These are phyloP conservation scores for Lasius platythorax DNA, from an alignment of 2,888 invertebrate genomes.

Conservation along the genomic window DNA sequence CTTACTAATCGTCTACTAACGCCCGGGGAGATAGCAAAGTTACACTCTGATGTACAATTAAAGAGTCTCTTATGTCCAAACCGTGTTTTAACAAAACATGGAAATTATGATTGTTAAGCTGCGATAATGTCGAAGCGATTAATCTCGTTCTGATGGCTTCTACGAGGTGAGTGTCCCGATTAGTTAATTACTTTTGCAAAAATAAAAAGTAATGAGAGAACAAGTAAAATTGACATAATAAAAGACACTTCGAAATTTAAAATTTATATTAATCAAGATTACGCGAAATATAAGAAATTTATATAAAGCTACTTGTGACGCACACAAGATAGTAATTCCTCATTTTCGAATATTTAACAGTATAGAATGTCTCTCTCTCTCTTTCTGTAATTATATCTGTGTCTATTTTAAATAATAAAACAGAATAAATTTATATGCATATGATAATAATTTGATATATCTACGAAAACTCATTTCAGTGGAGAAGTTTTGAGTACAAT, in stretches of 20 bases:
- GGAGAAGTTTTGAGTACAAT: background rate
- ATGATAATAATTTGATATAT: background rate
- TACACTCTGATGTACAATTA: background rate
- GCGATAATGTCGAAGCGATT: background rate
- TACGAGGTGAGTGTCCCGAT: constrained; percentile 15
- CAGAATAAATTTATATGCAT: background rate
- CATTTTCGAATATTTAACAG: background rate
- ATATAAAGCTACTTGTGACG: background rate
- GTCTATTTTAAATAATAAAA: background rate
- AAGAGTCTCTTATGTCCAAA: background rate
- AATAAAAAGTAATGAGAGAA: background rate
- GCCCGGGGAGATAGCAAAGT: background rate
- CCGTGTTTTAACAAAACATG: background rate
- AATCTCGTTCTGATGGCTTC: background rate
- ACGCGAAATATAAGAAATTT: background rate
- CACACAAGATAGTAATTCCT: background rate
- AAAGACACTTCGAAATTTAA: background rate
- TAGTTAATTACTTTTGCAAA: background rate
- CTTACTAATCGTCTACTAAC: constrained; percentile 71
- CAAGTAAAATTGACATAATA: background rate
- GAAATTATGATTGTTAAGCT: background rate
- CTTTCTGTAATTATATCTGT: background rate
- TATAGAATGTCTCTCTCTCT: background rate
- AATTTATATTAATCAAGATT: background rate
- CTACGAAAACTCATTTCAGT: background rate